These are phyloP conservation scores for Andricus curvator DNA, from an alignment of 2,888 invertebrate genomes.

Conservation along the genomic window DNA sequence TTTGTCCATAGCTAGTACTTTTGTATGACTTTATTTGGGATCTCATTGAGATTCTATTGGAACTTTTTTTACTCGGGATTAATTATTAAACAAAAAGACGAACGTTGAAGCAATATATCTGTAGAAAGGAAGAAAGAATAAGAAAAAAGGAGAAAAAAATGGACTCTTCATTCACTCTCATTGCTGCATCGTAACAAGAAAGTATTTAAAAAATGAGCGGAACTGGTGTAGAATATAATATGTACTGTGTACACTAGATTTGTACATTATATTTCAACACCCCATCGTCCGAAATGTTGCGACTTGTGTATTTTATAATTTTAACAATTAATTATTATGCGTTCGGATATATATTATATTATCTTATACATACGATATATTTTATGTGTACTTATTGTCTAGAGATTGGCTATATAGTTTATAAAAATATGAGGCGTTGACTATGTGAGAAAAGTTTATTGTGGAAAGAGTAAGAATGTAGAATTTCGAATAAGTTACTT, in stretches of 20 bases:
- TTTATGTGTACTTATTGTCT: slow-evolving; percentile 72
- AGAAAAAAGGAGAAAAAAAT: slow-evolving; percentile 40
- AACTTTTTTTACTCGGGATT: too few species aligned
- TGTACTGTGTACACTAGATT: slow-evolving; percentile 45
- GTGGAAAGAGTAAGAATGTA: slow-evolving; percentile 49
- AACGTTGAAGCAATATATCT: slow-evolving; percentile 62
- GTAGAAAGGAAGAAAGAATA: slow-evolving; percentile 39
- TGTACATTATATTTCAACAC: slow-evolving; percentile 44
- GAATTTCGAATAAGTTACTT: slow-evolving; percentile 35
- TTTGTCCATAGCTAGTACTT: too few species aligned
- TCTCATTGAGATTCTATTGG: too few species aligned
- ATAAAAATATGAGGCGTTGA: slow-evolving; percentile 65
- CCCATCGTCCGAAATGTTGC: slow-evolving; percentile 58
- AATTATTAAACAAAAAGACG: slow-evolving; percentile 22
- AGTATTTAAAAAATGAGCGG: slow-evolving; percentile 61
- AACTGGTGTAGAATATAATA: slow-evolving; percentile 57
- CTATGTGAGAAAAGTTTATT: slow-evolving; percentile 59
- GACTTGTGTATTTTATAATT: slow-evolving; percentile 74
- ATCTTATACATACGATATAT: slow-evolving; percentile 61
- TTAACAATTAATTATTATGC: slow-evolving; percentile 70
- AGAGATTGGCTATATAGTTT: slow-evolving; percentile 74
- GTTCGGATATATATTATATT: slow-evolving; percentile 54
- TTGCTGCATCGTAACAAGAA: slow-evolving; percentile 64
- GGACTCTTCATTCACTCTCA: slow-evolving; percentile 53
- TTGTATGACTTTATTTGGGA: too few species aligned